A percentile compares a stretch with the other conserved stretches of the same genome.
phyloP scores from a whole-genome alignment of 2,888 invertebrate species.

The Latheticus oryzae region DNA sequence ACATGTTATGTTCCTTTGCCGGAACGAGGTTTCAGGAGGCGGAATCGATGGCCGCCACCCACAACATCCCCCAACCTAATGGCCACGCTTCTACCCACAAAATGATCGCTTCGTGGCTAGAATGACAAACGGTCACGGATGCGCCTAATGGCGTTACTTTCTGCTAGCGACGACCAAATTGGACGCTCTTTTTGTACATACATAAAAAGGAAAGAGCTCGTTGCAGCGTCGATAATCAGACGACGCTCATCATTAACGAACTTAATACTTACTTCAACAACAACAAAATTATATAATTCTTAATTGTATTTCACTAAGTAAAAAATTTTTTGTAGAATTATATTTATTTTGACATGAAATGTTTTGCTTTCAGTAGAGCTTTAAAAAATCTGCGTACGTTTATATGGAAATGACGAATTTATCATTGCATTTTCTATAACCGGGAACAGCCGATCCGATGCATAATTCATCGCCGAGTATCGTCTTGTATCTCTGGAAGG shows the following conservation, averaged over 20 bases:
- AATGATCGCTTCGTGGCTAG: slow-evolving; percentile 62
- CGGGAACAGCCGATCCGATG: slow-evolving; percentile 42
- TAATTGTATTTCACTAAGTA: no score
- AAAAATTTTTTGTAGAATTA: no score
- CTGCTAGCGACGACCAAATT: slow-evolving; percentile 38
- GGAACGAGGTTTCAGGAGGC: slow-evolving; percentile 36
- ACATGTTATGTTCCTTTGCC: slow-evolving; percentile 56
- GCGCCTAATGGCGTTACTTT: slow-evolving; percentile 59
- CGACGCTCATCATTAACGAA: no score
- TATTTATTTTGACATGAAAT: no score
- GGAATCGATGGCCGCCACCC: slow-evolving; percentile 49
- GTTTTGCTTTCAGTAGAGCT: no score
- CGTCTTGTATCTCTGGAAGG: slow-evolving; percentile 57
- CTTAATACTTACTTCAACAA: no score
- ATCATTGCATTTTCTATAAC: slow-evolving; percentile 40
- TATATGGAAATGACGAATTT: slow-evolving; percentile 39
- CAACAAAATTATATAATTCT: no score
- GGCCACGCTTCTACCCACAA: slow-evolving; percentile 60
- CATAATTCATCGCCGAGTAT: slow-evolving; percentile 58
- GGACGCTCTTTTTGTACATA: no score
- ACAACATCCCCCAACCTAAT: slow-evolving; percentile 57
- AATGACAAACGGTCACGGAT: slow-evolving; percentile 62
- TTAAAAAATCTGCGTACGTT: slow-evolving; percentile 8
- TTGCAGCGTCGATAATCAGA: no score
- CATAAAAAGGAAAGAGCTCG: no score